Evolutionary conservation across 2,797 vertebrate genomes (phyloP).

Genomic region (Ispidina lecontei): DNA sequence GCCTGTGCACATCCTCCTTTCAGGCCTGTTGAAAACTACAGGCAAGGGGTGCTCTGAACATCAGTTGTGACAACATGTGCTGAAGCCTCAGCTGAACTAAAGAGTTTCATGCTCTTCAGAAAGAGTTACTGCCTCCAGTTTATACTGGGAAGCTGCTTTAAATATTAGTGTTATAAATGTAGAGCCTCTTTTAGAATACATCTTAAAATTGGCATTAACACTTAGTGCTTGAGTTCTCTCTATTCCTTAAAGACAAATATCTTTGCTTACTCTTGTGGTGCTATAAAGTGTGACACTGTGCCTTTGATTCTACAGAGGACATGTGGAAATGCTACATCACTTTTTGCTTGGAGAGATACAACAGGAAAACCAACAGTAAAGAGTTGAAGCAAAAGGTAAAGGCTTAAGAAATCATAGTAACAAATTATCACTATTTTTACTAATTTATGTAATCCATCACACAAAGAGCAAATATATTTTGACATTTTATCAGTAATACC

Average conservation of each 20-base stretch:
- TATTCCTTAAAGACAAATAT: background rate
- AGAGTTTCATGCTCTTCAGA: background rate
- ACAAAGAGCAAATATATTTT: background rate
- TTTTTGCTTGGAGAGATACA: conserved; percentile 88
- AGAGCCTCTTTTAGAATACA: background rate
- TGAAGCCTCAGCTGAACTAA: background rate
- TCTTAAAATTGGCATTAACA: background rate
- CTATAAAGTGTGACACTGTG: background rate
- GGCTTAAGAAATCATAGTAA: background rate
- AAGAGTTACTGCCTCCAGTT: background rate
- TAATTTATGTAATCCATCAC: background rate
- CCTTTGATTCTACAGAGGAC: conserved; percentile 78
- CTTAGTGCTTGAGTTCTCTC: background rate
- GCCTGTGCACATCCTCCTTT: background rate
- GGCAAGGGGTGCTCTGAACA: background rate
- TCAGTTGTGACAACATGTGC: background rate
- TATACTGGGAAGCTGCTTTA: background rate
- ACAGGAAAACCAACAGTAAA: conserved; percentile 89
- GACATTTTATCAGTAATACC: background rate
- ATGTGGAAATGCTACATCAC: conserved; percentile 90
- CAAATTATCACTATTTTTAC: background rate
- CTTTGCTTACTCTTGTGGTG: background rate
- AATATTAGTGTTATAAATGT: background rate
- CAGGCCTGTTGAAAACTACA: background rate
- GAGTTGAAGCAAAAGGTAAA: conserved; percentile 88